Conservation (phyloP, 2,888 invertebrate species). For the Orchestes rusci region DNA sequence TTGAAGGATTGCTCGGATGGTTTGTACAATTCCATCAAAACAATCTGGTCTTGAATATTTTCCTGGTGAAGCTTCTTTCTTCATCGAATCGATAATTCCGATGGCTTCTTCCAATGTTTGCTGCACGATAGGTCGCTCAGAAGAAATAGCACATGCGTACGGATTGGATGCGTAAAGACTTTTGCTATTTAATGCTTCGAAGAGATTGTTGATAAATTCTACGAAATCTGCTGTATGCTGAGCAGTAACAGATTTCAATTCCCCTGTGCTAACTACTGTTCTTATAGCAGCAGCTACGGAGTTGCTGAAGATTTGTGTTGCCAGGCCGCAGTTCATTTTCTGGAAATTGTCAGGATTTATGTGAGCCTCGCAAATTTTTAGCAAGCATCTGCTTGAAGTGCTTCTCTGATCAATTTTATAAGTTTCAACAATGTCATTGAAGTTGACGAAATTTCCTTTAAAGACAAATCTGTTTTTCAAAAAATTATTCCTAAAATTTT, state of each 20-base stretch:
- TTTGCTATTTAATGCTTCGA: slow-evolving; percentile 11
- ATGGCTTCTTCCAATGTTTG: too few species aligned
- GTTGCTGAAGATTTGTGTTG: slow-evolving; percentile 1
- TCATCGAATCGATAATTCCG: neutral
- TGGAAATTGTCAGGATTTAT: neutral
- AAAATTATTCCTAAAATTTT: slow-evolving; percentile 11
- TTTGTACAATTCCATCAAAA: slow-evolving; percentile 16
- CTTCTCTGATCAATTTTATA: neutral
- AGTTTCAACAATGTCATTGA: too few species aligned
- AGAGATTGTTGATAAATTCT: slow-evolving; percentile 1
- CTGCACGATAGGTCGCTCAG: too few species aligned
- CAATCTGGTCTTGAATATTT: slow-evolving; percentile 14
- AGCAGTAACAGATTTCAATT: neutral
- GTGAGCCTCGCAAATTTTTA: neutral
- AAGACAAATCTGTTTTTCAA: slow-evolving; percentile 15
- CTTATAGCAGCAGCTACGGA: slow-evolving; percentile 1
- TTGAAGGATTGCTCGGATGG: slow-evolving; percentile 13
- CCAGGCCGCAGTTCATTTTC: neutral
- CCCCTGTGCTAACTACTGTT: neutral
- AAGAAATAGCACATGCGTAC: neutral
- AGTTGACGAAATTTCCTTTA: too few species aligned
- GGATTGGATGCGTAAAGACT: neutral
- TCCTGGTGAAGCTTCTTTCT: neutral
- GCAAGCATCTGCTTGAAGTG: neutral
- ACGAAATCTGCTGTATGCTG: slow-evolving; percentile 1